Conservation (phyloP, 2,113 vertebrate species). For the Tyto alba region DNA sequence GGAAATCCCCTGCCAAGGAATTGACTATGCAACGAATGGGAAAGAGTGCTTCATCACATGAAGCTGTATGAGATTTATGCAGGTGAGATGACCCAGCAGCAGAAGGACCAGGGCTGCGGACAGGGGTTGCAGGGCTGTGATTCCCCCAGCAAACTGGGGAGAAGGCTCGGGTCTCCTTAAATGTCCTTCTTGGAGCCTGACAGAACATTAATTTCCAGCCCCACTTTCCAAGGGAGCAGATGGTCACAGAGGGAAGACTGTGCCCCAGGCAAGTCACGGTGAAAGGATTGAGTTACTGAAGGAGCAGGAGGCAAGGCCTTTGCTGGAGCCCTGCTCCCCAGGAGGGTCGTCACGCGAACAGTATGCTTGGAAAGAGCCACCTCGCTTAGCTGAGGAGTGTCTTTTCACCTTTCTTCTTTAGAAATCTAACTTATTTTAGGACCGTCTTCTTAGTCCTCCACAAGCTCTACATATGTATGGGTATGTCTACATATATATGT, state of each 20-base stretch:
- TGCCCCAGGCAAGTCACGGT: accelerated
- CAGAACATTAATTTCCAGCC: not conserved
- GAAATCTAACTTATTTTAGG: not conserved
- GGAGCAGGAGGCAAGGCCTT: not conserved
- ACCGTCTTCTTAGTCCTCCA: accelerated
- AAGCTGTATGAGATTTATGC: accelerated
- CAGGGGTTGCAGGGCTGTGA: too few relatives aligned
- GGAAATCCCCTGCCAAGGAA: not conserved
- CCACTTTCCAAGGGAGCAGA: not conserved
- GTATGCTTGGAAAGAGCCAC: accelerated
- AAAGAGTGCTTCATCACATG: not conserved
- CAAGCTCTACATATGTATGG: not conserved
- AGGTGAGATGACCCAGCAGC: accelerated
- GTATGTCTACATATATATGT: too few relatives aligned
- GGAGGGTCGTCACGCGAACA: accelerated
- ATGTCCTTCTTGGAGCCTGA: not conserved
- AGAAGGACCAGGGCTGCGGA: not conserved
- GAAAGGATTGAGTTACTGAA: accelerated
- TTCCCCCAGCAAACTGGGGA: not conserved
- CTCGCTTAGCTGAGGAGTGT: accelerated
- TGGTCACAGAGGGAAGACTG: accelerated
- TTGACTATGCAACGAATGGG: accelerated
- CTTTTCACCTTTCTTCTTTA: not conserved
- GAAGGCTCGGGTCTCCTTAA: not conserved
- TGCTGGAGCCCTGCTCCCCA: accelerated